Conservation (phyloP, 2,797 vertebrate genomes). For the Protosalanx chinensis region DNA sequence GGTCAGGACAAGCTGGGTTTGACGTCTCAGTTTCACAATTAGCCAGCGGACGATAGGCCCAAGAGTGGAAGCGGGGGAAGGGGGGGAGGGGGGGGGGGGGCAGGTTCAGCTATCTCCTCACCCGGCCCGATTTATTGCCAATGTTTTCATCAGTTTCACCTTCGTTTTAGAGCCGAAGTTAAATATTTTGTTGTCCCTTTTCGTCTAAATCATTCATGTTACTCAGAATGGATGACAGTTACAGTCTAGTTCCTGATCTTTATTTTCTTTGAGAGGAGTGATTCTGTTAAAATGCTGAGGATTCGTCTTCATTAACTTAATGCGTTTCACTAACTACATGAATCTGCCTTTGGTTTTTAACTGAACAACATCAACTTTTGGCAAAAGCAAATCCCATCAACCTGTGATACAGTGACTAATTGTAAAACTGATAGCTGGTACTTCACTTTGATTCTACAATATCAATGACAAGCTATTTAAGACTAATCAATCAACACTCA, state of each 20-base stretch:
- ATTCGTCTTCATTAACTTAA: background rate
- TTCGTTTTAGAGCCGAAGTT: background rate
- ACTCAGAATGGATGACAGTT: background rate
- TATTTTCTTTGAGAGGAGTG: background rate
- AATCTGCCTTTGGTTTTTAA: slow-evolving; percentile 6
- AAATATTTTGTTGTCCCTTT: background rate
- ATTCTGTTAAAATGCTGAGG: background rate
- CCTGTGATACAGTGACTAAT: background rate
- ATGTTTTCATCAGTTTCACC: background rate
- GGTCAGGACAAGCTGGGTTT: background rate
- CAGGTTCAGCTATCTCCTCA: too few relatives aligned
- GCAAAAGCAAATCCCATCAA: background rate
- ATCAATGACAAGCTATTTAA: slow-evolving; percentile 28
- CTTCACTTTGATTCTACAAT: slow-evolving; percentile 19
- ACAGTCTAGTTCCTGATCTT: too few relatives aligned
- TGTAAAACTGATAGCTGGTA: slow-evolving; percentile 21
- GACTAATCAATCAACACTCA: background rate
- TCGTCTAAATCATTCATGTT: background rate
- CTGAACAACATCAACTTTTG: background rate
- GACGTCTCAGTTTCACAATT: background rate
- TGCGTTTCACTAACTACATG: background rate
- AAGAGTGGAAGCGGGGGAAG: background rate
- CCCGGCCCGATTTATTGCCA: slow-evolving; percentile 2
- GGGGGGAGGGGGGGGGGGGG: background rate
- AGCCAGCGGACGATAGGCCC: background rate